Percentiles rank a stretch among this genome's conserved stretches.
phyloP scores from a whole-genome alignment of 1,140 invertebrate species.

The Cotesia chilonis region DNA sequence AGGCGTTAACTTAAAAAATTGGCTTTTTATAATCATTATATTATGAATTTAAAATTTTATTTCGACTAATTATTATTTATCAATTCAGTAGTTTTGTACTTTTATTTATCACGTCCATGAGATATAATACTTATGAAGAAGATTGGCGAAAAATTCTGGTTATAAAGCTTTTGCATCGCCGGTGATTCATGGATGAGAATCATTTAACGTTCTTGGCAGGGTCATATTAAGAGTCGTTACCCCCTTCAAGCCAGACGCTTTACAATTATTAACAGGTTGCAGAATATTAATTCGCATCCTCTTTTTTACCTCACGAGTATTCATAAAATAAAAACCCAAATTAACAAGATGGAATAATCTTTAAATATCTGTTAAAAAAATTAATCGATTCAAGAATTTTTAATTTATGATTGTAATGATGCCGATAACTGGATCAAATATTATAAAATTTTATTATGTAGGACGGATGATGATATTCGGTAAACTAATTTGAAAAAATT shows the following conservation, averaged over 20 bases:
- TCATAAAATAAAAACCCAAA: constrained; percentile 13
- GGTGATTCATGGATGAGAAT: constrained; percentile 40
- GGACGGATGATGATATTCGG: too few species aligned
- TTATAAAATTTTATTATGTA: too few species aligned
- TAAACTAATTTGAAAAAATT: too few species aligned
- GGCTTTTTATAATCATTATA: too few species aligned
- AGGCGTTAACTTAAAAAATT: too few species aligned
- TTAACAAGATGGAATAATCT: background rate
- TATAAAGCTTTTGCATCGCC: constrained; percentile 24
- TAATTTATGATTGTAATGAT: constrained; percentile 1
- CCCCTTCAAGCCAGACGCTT: constrained; percentile 26
- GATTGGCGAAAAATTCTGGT: constrained; percentile 32
- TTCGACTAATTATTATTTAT: too few species aligned
- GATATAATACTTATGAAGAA: background rate
- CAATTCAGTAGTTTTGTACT: background rate
- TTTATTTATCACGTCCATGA: constrained; percentile 5
- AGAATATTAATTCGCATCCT: constrained; percentile 10
- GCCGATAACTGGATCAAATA: background rate
- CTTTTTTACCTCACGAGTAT: background rate
- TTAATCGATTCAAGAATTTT: too few species aligned
- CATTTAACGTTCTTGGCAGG: constrained; percentile 39
- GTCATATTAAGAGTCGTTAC: constrained; percentile 39
- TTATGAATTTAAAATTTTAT: too few species aligned
- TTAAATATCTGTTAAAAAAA: too few species aligned
- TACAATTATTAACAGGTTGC: constrained; percentile 31